Evolutionary conservation across 2,888 invertebrate species (phyloP), one percentile per base, ranked within the genome.

Genomic region (Pseudeuparius sepicola): DNA sequence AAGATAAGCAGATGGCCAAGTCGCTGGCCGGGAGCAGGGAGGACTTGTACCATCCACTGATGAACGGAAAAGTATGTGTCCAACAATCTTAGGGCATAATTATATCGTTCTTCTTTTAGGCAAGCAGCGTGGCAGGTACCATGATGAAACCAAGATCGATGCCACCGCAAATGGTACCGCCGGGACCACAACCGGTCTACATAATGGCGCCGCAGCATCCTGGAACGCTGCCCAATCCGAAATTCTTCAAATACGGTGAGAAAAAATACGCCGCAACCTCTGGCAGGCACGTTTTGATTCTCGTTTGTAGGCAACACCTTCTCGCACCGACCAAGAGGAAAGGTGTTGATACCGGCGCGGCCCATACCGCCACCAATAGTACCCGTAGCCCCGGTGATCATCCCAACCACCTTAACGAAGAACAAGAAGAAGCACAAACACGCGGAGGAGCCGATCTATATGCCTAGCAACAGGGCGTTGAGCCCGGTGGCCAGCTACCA

Each of bases 401-500:
- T 71, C 15, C 69, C 69, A 1, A 64, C 62, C 31, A 64, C 66
- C 1, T 61, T 78, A 36, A 66, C 75, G 2, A 72, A 75, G 49
- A 69, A 70, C 20, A 66, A 59, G 37, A 64, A 64, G 33, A 67
- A 64, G 47, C 66, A 67, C 11, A 74, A 43, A 50, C 58, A 46
- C 54, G 13, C 71, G 43, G 55, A 77, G 66, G 44, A 78, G 70
- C 49, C 70, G 49, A 40, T 64, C 71, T 73, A 73, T 54, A 68
- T 72, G 65, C 71, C 71, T 3, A 67, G 67, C 27, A 64, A 64
- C 34, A 50, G 70, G 31, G 67, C 70, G 1, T 47, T 71, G 42
- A 68, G 73, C 27, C 75, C 76, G 1, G 70, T 72, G 0, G 62
- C 73, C 41, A 62, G 72, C 48, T 64, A 73, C 57, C 63, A 72